Base-by-base conservation (phyloP, 2,888 invertebrate species). In the Oscheius sp. region DNA sequence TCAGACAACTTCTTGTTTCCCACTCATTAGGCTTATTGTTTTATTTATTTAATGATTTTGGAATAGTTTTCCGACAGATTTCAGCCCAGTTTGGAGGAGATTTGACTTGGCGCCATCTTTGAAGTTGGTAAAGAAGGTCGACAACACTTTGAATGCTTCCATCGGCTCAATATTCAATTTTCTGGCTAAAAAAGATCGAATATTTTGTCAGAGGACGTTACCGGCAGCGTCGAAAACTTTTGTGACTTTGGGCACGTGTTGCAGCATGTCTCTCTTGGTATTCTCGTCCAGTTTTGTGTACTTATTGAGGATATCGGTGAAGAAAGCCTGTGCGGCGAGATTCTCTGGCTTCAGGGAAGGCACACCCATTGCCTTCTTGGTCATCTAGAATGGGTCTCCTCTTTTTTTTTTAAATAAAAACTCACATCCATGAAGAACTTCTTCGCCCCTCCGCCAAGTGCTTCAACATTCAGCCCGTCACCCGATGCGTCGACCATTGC, bases 341-440 rank as follows among this genome's bases (percentile, higher is more conserved):
- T 81, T 81, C 55, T 81, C 81, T 0, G 81, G 81, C 27, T 78
- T 79, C 43, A 81, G 52, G 0, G 77, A 77, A 12, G 81, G 78
- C 1, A 81, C 78, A 29, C 78, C 81, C 81, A 81, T 81, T 12
- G 76, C 81, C 74, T 81, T 77, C 46, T 81, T 81, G 0, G 81
- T 81, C 78, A 81, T 81, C 81, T 81, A 70, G 27, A 75, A 46
- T 12, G n/a, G n/a, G 5, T 21, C 18, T n/a, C 18, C 29, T 3
- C 12, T 18, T n/a, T 21, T 9, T 21, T 25, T 71, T 61, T 46
- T n/a, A 18, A 7, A 18, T 29, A 23, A 41, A 21, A 41, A 69
- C 71, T 76, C 25, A 78, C 78, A 59, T 80, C 78, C 43, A 77
- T 72, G 69, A 78, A 78, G 68, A 77, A 80, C 52, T 78, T 77